Evolutionary conservation across 2,888 invertebrate species (phyloP), one percentile per base, ranked within the genome.

Genomic region (Lacanobia oleracea): DNA sequence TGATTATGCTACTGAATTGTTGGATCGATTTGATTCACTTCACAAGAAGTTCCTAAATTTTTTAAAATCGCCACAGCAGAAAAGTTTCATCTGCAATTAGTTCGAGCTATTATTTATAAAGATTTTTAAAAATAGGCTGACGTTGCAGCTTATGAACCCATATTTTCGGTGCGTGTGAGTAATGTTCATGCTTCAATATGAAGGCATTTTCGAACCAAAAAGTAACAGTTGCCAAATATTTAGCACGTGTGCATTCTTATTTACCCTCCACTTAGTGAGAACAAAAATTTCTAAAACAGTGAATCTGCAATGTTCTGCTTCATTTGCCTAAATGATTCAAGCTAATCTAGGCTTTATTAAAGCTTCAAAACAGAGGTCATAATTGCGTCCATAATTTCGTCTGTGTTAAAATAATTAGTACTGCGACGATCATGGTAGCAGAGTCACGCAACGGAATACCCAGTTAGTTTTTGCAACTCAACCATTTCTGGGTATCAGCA

Each of bases 381-480:
- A 72, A 72, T 73, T 65, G 80, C 61, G 16, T 77, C 51, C 27
- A 73, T 80, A 65, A 85, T 82, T 83, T 85, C 8, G 74, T 77
- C 40, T 48, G 68, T 67, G 23, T 69, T 48, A n/a, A n/a, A n/a
- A n/a, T n/a, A 66, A 81, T 70, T 61, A 71, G 48, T 56, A 50
- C 53, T 63, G 59, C 27, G 65, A 63, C 27, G n/a, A 43, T 76
- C 71, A 79, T 68, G 72, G 72, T 71, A 72, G 37, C 53, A 62
- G 40, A 78, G 73, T 76, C 76, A 83, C 77, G 77, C 76, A 48
- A 81, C 57, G 84, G 86, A 83, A 86, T 84, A 75, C 70, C 86
- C 82, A 53, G 73, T 67, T 57, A 43, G 63, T 86, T 86, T 86
- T 86, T 86, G 68, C 79, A 78, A 67, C 56, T 70, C 21, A 40